These are phyloP conservation scores for Paedocypris micromegethes DNA, from an alignment of 2,797 vertebrate genomes.

Conservation along the genomic window DNA sequence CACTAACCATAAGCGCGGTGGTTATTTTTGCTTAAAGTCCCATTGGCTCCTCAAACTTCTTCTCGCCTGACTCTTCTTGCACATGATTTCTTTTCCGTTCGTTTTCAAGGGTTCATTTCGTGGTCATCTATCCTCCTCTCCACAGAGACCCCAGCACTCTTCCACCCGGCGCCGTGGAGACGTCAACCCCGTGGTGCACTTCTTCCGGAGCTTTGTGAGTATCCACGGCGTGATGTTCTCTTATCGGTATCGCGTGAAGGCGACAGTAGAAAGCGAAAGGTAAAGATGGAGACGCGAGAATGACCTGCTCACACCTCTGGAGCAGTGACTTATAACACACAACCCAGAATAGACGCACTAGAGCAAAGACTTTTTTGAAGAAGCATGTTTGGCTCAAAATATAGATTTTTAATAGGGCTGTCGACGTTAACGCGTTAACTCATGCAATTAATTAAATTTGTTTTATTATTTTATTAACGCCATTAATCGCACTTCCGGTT, in stretches of 20 bases:
- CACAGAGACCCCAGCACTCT: conserved; percentile 62
- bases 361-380: too few species aligned
- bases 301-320: conserved; percentile 13
- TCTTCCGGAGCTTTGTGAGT: conserved; percentile 77
- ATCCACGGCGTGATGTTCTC: background rate
- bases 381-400: too few species aligned
- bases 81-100: conserved; percentile 2
- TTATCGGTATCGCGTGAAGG: background rate
- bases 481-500: too few species aligned
- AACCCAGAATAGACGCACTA: too few species aligned
- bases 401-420: too few species aligned
- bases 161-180: conserved; percentile 64
- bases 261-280: conserved; percentile 4
- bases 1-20: too few species aligned
- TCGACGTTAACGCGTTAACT: too few species aligned
- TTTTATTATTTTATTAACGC: too few species aligned
- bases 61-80: background rate
- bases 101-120: conserved; percentile 69
- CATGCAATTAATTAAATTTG: too few species aligned
- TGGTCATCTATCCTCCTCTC: conserved; percentile 68
- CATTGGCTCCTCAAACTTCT: too few species aligned
- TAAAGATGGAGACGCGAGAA: conserved; percentile 13
- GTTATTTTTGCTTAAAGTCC: too few species aligned
- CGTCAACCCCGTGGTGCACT: conserved; percentile 72
- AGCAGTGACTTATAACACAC: background rate